Percentiles rank a stretch among this genome's conserved stretches.
These are phyloP conservation scores for Lottia gigantea DNA, from an alignment of 2,888 invertebrate species.

Conservation along the genomic window DNA sequence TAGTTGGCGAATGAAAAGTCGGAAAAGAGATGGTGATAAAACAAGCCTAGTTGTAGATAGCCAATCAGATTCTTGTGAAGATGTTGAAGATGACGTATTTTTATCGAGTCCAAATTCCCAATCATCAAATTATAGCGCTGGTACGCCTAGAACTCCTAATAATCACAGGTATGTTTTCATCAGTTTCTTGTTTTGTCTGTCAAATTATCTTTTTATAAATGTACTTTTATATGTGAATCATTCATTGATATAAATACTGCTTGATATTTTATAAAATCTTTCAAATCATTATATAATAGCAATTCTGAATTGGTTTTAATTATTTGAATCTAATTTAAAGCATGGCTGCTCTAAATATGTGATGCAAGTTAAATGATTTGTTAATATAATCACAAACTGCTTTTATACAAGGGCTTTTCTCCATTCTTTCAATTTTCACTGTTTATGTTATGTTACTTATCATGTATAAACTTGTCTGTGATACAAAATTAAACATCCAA, in stretches of 20 bases:
- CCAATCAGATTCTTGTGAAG: conserved; percentile 70
- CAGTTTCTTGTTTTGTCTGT: too few relatives aligned
- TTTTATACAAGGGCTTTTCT: not conserved
- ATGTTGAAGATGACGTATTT: conserved; percentile 67
- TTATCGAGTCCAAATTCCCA: conserved; percentile 32
- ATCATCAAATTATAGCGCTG: conserved; percentile 40
- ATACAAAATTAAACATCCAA: too few relatives aligned
- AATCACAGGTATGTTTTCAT: conserved; percentile 44
- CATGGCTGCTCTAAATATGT: not conserved
- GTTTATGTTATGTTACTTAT: too few relatives aligned
- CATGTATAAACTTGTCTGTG: too few relatives aligned
- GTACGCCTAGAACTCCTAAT: conserved; percentile 39
- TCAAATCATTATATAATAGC: too few relatives aligned
- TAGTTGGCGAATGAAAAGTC: conserved; percentile 60
- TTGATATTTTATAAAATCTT: too few relatives aligned
- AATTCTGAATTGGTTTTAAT: not conserved
- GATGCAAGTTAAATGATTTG: not conserved
- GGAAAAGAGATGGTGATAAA: conserved; percentile 58
- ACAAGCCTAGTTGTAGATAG: conserved; percentile 62
- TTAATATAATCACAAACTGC: conserved; percentile 3
- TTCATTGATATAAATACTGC: too few relatives aligned
- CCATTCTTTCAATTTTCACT: not conserved
- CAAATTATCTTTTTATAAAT: too few relatives aligned
- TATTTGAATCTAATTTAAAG: too few relatives aligned
- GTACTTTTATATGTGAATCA: too few relatives aligned